Base-by-base conservation (phyloP, 2,113 vertebrate species). In the Puma concolor region DNA sequence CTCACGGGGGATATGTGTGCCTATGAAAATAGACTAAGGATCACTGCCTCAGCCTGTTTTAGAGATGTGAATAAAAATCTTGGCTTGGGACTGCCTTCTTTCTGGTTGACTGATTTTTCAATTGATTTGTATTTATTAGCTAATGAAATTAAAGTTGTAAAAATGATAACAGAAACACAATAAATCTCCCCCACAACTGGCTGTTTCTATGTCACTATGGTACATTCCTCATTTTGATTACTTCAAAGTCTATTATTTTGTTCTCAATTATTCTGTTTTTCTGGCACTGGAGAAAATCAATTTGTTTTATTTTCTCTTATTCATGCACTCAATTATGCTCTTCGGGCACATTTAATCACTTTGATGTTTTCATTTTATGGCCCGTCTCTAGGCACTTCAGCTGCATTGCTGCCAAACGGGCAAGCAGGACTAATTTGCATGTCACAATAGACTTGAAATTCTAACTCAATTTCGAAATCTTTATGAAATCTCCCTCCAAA, bases 271-370 rank as follows among this genome's bases (percentile, higher is more conserved):
- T 97, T 97, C 97, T 98, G 94, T 96, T 97, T 97, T 97, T 98
- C 98, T 98, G 97, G 98, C 97, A 97, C 93, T 89, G 95, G 85
- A 89, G 95, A 98, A 98, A 98, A 98, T 98, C 97, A 98, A 97
- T 97, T 97, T 98, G 96, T 98, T 98, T 98, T 98, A 97, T 98
- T 98, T 98, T 97, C 97, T 98, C 94, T 98, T 98, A 97, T 98
- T 98, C 97, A 98, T 97, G 94, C 95, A 98, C 97, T 97, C 98
- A 97, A 97, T 98, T 98, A 97, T 96, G 92, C 97, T 97, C 94
- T 96, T 97, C n/a, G 71, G 97, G 97, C 93, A 97, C 97, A 98
- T 97, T 97, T 97, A 97, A 98, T 97, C 97, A 98, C 97, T 96
- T 97, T 98, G 98, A 95, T 97, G 96, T 95, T 98, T 98, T 96